Evolutionary conservation across 2,797 vertebrate genomes (phyloP), one percentile per base, ranked within the genome.

Genomic region (Coluber constrictor): DNA sequence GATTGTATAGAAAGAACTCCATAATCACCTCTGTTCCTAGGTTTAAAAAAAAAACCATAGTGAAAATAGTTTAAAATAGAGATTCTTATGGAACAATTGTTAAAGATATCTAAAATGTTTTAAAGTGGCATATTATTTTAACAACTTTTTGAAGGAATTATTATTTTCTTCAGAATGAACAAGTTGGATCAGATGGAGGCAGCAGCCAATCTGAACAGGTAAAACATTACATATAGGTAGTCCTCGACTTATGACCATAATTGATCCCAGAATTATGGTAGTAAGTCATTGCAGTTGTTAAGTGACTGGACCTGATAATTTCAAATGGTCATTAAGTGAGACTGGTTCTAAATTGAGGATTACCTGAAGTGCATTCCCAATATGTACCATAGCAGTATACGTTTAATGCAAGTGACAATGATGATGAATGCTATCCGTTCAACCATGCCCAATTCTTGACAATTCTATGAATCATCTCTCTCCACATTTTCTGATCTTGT

Each of bases 151-250:
- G 25, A 90, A 83, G 15, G 25, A 90, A 92, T 29, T 20, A 51
- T 7, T 18, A 47, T 90, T 92, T 94, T 92, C 90, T 93, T 1
- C 93, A 16, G 63, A 91, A 47, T 90, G 20, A 59, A 32, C 89
- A 4, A 47, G 86, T 23, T 87, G 43, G 20, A 25, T 59, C 66
- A 29, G 27, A 89, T 79, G 91, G 91, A 1, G 18, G 91, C 27
- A 37, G 37, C 55, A 79, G 3, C 7, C 92, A 89, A 61, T 92
- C 54, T 37, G 63, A 56, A 79, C 91, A 92, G 91, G 63, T 92
- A 89, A 92, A 83, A 47, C 1, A 74, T 74, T 32, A 70, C 66
- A 70, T 8, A 70, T 32, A 70, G 6, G 6, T 74, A 74, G 16
- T 32, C 66, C 16, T 37, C 3, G 2, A 37, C n/a, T 18, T 37